Percentiles rank a stretch among this genome's conserved stretches.
phyloP scores from a whole-genome alignment of 2,888 invertebrate genomes.

The Piscicola geometra region DNA sequence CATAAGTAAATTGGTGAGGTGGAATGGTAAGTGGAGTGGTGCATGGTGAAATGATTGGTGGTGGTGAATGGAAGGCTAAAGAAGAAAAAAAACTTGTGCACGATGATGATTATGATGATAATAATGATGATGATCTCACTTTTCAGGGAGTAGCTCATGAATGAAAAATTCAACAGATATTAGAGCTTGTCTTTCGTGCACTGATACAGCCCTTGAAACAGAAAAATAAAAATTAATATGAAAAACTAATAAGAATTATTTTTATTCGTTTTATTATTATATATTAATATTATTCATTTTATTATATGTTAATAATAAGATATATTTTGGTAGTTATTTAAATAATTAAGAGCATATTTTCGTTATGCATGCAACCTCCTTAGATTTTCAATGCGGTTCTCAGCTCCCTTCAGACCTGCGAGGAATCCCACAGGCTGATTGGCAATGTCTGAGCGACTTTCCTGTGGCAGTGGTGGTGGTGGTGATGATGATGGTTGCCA shows the following conservation, averaged over 20 bases:
- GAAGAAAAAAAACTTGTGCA: no score
- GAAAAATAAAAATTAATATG: neutral
- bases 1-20: no score
- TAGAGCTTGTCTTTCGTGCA: constrained; percentile 66
- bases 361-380: constrained; percentile 54
- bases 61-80: no score
- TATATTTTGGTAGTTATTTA: neutral
- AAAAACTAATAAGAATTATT: neutral
- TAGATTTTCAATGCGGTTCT: constrained; percentile 66
- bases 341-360: neutral
- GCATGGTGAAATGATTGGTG: no score
- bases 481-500: no score
- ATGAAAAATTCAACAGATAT: constrained; percentile 73
- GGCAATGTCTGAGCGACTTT: constrained; percentile 61
- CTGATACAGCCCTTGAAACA: constrained; percentile 54
- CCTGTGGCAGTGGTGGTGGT: constrained; percentile 45
- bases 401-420: constrained; percentile 68
- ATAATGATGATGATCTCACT: constrained; percentile 53
- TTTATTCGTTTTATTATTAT: neutral
- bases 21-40: no score
- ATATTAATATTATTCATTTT: neutral
- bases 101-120: no score
- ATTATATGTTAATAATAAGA: neutral
- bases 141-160: constrained; percentile 62
- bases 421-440: constrained; percentile 74